Evolutionary conservation across 2,797 vertebrate species (phyloP).

Genomic region (Manis crassicaudata): DNA sequence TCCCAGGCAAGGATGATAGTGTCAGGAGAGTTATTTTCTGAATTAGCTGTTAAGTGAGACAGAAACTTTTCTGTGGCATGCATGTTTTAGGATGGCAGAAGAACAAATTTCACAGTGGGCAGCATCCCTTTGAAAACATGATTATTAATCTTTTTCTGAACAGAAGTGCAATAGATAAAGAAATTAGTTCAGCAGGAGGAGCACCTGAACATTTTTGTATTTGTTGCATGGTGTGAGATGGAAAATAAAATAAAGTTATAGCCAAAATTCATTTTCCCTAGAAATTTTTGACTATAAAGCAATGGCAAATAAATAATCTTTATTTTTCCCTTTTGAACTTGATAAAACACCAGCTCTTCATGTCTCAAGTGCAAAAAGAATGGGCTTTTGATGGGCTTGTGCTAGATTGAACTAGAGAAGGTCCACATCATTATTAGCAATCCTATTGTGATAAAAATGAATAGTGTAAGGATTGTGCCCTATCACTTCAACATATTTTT

Average conservation of each 20-base stretch:
- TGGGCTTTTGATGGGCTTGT: background rate
- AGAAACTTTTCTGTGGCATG: slow-evolving; percentile 41
- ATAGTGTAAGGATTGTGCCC: background rate
- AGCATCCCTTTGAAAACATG: slow-evolving; percentile 57
- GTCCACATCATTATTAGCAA: background rate
- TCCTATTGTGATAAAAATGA: background rate
- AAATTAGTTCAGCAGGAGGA: slow-evolving; percentile 60
- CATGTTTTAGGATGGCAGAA: slow-evolving; percentile 41
- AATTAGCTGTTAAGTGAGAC: slow-evolving; percentile 58
- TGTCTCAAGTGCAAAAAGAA: background rate
- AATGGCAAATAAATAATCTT: background rate
- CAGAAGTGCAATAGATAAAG: slow-evolving; percentile 61
- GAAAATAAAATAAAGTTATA: slow-evolving; percentile 64
- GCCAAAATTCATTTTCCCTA: slow-evolving; percentile 37
- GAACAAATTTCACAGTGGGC: slow-evolving; percentile 57
- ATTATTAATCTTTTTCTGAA: slow-evolving; percentile 66
- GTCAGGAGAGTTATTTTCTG: slow-evolving; percentile 51
- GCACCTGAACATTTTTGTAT: slow-evolving; percentile 15
- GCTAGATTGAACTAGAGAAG: background rate
- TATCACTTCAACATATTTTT: background rate
- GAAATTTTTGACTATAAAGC: slow-evolving; percentile 15
- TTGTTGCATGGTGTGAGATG: slow-evolving; percentile 35
- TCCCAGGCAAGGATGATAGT: slow-evolving; percentile 13
- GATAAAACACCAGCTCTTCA: background rate
- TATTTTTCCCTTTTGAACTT: slow-evolving; percentile 15